Conservation (phyloP, 2,113 vertebrate genomes). For the Sphyrna mokarran region DNA sequence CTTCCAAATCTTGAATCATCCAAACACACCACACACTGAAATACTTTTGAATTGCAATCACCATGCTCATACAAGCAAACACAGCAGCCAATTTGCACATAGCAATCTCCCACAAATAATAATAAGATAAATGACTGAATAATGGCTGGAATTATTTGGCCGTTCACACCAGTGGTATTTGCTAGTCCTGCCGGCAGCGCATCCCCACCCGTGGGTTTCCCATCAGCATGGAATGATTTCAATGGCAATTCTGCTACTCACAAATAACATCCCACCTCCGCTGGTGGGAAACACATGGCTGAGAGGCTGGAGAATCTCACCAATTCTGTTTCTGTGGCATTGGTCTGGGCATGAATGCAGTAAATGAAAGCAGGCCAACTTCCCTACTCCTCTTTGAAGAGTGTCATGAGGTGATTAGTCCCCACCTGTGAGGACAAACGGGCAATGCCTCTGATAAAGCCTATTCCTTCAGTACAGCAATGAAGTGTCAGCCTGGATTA, state of each 20-base stretch:
- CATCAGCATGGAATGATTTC: no score
- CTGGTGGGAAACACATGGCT: no score
- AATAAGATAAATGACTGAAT: neutral
- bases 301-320: no score
- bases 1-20: neutral
- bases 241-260: no score
- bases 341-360: neutral
- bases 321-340: no score
- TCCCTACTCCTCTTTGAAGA: neutral
- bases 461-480: neutral
- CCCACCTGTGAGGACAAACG: neutral
- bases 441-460: neutral
- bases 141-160: neutral
- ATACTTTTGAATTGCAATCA: neutral
- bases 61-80: neutral
- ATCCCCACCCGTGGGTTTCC: no score
- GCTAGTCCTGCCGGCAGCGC: no score
- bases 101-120: neutral
- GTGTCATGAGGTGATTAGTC: neutral
- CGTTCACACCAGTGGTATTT: no score
- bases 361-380: neutral
- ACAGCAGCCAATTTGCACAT: neutral
- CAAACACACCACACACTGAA: neutral
- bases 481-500: neutral
- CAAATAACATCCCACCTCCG: no score